These are phyloP conservation scores for Sapajus apella DNA, from an alignment of 2,113 vertebrate species.

Conservation along the genomic window DNA sequence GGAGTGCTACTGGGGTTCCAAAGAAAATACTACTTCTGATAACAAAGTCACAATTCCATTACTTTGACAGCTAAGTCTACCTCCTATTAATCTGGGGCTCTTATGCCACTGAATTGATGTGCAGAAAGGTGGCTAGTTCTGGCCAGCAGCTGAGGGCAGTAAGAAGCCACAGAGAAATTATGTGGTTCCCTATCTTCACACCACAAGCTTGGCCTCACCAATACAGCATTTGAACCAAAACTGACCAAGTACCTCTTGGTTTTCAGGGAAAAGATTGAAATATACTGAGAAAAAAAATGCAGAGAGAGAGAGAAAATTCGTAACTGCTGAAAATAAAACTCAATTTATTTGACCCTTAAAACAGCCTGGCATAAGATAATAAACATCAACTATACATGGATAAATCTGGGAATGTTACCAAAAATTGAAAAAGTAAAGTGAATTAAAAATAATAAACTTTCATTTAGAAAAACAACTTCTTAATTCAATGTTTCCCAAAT, in stretches of 20 bases:
- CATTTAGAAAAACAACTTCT: conserved; percentile 2
- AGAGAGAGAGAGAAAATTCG: not conserved
- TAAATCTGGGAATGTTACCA: conserved; percentile 4
- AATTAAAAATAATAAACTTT: not conserved
- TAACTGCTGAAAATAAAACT: conserved; percentile 42
- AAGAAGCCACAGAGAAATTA: not conserved
- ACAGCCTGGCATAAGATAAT: not conserved
- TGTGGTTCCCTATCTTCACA: not conserved
- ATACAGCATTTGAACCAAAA: not conserved
- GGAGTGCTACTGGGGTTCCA: not conserved
- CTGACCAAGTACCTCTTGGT: not conserved
- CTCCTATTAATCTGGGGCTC: not conserved
- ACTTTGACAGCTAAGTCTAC: not conserved
- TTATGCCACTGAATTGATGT: not conserved
- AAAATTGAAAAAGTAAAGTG: not conserved
- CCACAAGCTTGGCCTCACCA: not conserved
- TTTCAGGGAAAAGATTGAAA: not conserved
- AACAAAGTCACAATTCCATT: not conserved
- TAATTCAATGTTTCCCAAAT: not conserved
- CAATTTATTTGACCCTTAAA: not conserved
- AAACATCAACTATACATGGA: not conserved
- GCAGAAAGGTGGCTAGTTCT: not conserved
- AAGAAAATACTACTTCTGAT: not conserved
- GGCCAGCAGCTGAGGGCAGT: not conserved
- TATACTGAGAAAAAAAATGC: not conserved